Evolutionary conservation across 2,113 vertebrate species (phyloP).

Genomic region (Telmatochromis brichardi): DNA sequence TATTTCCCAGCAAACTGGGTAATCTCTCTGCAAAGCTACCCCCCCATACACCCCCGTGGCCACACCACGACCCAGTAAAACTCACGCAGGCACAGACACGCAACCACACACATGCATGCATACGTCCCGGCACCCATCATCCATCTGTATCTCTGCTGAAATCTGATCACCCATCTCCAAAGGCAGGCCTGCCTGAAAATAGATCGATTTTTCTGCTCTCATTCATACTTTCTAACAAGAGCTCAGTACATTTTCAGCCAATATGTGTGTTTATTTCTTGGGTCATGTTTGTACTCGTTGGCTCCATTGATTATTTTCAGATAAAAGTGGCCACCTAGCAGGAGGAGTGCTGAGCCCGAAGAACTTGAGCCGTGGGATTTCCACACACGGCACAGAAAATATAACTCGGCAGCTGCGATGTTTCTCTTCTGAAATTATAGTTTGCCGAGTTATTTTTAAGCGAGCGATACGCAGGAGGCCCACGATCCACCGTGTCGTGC

Average conservation of each 20-base stretch:
- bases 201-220: constrained; percentile 4
- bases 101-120: background rate
- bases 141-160: constrained; percentile 27
- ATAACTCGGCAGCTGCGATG: constrained; percentile 31
- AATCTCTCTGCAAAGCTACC: constrained; percentile 31
- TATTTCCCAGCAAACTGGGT: constrained; percentile 18
- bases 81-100: background rate
- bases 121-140: background rate
- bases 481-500: background rate
- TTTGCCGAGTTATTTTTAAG: constrained; percentile 31
- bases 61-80: background rate
- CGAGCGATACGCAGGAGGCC: background rate
- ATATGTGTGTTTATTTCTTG: background rate
- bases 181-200: constrained; percentile 22
- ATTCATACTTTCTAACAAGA: constrained; percentile 1
- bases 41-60: background rate
- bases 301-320: background rate
- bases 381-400: constrained; percentile 23
- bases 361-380: constrained; percentile 21
- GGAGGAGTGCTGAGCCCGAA: background rate
- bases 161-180: constrained; percentile 27
- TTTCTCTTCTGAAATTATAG: constrained; percentile 11
- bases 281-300: background rate
- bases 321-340: background rate
- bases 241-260: background rate